Base-by-base conservation (phyloP, 2,888 invertebrate species). In the Allolobophora icterica region DNA sequence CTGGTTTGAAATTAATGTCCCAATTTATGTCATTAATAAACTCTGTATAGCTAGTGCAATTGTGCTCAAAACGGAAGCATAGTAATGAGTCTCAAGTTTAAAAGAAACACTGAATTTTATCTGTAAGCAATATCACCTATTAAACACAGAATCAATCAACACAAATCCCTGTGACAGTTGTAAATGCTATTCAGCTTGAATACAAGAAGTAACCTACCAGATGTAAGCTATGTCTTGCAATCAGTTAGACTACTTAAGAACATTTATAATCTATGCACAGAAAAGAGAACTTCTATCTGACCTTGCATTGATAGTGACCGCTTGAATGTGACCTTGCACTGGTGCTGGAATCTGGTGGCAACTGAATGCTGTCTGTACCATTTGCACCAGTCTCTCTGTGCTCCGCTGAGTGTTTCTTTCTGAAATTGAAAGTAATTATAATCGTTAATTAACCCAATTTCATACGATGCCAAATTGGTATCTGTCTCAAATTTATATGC, bases 321-420 rank as follows among this genome's bases (percentile, higher is more conserved):
- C 94, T 94, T 91, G 94, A 94, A 91, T 94, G 94, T 90, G 95
- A 94, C 8, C 95, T 42, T 19, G 71, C 33, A 24, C 52, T 30
- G 1, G 89, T 19, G 35, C 38, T 35, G 40, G 40, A 35, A 30
- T 58, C 90, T 33, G 38, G 1, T 42, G 84, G 33, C 35, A 90
- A 35, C 34, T 83, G 90, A 38, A 40, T 35, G 92, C 94, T 94
- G 84, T 94, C 94, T 92, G 98, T 97, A 15, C 97, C 97, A 93
- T 97, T 97, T 94, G 98, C 98, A 0, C 98, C 97, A 93, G 98
- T 98, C 93, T 98, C 98, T 91, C 98, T 96, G 2, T 97, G 97
- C 1, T 97, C 96, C 95, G 98, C 98, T 0, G 97, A 97, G 94
- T 99, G 99, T 40, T 98, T 97, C 95, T 99, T 99, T 93, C 98